phyloP scores from a whole-genome alignment of 2,113 vertebrate species.

The Peromyscus polionotus region DNA sequence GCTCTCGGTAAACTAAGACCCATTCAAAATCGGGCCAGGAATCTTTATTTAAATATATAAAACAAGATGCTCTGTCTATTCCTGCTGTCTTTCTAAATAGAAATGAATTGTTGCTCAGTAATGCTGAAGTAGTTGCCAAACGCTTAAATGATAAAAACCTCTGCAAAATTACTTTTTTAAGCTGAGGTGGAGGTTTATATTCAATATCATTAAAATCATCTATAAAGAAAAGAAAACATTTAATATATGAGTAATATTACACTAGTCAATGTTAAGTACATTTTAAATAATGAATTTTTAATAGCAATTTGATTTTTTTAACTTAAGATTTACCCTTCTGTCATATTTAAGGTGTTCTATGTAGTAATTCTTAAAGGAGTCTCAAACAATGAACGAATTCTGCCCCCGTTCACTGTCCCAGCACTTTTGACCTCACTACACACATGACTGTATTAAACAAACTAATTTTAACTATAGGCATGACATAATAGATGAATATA shows the following conservation, averaged over 20 bases:
- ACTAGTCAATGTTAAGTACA: not conserved
- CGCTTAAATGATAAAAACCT: slow-evolving; percentile 50
- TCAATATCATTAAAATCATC: slow-evolving; percentile 35
- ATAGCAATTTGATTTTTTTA: slow-evolving; percentile 18
- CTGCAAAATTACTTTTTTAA: slow-evolving; percentile 50
- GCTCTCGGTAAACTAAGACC: not conserved
- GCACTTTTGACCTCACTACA: not conserved
- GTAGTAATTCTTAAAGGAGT: not conserved
- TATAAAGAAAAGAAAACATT: not conserved
- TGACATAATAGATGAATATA: not conserved
- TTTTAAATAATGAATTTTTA: slow-evolving; percentile 41
- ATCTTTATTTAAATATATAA: slow-evolving; percentile 43
- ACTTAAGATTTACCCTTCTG: slow-evolving; percentile 34
- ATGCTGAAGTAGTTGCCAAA: slow-evolving; percentile 17
- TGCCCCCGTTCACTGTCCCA: not conserved
- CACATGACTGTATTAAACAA: not conserved
- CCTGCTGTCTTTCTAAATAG: slow-evolving; percentile 40
- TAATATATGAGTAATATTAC: not conserved
- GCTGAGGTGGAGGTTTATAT: not conserved
- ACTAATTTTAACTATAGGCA: not conserved
- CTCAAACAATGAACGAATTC: not conserved
- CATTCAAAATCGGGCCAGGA: not conserved
- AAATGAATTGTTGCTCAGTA: slow-evolving; percentile 34
- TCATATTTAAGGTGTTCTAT: not conserved
- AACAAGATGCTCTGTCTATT: not conserved